phyloP scores from a whole-genome alignment of 2,797 vertebrate genomes.

The Chiloscyllium punctatum region DNA sequence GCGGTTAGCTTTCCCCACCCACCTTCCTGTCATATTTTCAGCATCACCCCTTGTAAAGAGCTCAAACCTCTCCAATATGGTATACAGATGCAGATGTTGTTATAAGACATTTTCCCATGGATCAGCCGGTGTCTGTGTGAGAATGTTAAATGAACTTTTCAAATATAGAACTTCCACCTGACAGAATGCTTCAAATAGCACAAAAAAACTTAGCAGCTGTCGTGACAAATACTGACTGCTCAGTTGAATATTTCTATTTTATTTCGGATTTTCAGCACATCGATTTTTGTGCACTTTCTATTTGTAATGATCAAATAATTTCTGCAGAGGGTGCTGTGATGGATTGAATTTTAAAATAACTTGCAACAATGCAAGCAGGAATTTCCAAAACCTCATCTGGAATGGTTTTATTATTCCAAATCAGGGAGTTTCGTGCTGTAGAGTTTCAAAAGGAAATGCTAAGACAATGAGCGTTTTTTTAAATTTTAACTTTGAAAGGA shows the following conservation, averaged over 20 bases:
- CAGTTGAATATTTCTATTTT: neutral
- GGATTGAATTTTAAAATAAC: neutral
- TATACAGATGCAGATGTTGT: neutral
- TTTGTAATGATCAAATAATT: neutral
- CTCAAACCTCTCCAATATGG: too few relatives aligned
- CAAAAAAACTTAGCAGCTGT: neutral
- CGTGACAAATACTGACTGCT: neutral
- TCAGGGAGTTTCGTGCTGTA: neutral
- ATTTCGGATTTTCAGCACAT: neutral
- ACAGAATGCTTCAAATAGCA: neutral
- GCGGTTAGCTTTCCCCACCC: neutral
- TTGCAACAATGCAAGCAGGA: neutral
- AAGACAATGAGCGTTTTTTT: neutral
- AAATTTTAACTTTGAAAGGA: neutral
- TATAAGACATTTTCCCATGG: neutral
- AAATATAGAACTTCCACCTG: neutral
- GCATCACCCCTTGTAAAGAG: neutral
- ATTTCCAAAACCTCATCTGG: neutral
- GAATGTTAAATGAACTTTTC: neutral
- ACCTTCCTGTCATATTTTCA: neutral
- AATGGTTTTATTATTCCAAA: neutral
- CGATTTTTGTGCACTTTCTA: too few relatives aligned
- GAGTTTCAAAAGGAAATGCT: neutral
- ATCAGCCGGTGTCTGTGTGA: neutral
- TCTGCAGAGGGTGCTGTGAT: neutral